A percentile compares a stretch with the other conserved stretches of the same genome.
These are phyloP conservation scores for Agapornis canus DNA, from an alignment of 2,797 vertebrate genomes.

Conservation along the genomic window DNA sequence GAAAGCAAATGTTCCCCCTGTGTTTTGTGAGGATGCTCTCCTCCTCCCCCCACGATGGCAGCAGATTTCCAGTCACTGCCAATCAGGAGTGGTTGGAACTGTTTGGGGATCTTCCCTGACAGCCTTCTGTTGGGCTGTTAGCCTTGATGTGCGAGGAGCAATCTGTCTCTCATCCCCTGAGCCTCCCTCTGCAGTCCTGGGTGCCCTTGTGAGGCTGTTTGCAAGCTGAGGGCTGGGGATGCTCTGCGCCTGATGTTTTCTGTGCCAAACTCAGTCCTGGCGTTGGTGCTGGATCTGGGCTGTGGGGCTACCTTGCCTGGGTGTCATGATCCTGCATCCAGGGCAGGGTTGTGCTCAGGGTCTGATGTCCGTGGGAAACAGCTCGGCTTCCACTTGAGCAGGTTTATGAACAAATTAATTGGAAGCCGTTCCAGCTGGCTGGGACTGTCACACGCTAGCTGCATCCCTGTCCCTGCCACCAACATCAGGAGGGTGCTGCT, in stretches of 20 bases:
- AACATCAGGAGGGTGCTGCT: background rate
- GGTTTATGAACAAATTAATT: background rate
- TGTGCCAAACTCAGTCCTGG: background rate
- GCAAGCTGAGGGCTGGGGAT: background rate
- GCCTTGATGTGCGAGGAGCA: constrained; percentile 6
- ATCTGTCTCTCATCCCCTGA: background rate
- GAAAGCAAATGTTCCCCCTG: background rate
- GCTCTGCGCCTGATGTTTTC: background rate
- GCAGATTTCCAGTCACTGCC: constrained; percentile 62
- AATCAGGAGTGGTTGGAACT: background rate
- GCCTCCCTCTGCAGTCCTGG: background rate
- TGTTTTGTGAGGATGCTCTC: background rate
- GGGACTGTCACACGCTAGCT: background rate
- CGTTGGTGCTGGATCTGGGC: background rate
- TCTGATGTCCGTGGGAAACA: background rate
- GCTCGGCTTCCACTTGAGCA: background rate
- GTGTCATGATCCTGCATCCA: background rate
- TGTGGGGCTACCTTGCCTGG: background rate
- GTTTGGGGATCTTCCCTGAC: constrained; percentile 30
- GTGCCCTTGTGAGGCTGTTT: background rate
- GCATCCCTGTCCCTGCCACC: background rate
- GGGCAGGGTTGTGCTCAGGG: background rate
- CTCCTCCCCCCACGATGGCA: background rate
- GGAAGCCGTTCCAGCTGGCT: background rate
- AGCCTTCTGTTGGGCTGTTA: constrained; percentile 46